Percentiles rank a stretch among this genome's conserved stretches.
These are phyloP conservation scores for Sinocyclocheilus anshuiensis DNA, from an alignment of 2,113 vertebrate species.

Conservation along the genomic window DNA sequence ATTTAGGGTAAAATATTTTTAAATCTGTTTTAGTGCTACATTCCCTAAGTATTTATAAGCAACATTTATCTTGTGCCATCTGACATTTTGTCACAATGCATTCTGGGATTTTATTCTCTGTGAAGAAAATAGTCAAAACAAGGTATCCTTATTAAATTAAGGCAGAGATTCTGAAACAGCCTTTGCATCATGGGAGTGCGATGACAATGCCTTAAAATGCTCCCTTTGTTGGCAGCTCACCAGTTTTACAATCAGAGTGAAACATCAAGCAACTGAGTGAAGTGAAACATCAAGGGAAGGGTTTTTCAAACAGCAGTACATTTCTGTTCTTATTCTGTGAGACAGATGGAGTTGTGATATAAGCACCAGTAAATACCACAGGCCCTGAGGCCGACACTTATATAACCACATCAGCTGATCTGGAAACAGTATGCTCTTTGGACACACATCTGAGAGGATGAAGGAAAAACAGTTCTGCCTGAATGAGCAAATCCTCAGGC, in stretches of 20 bases:
- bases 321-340: neutral
- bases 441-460: neutral
- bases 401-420: constrained; percentile 40
- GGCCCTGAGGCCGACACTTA: constrained; percentile 13
- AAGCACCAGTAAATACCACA: constrained; percentile 31
- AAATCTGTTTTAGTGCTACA: neutral
- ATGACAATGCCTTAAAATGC: neutral
- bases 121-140: neutral
- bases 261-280: neutral
- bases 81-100: neutral
- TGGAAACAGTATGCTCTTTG: constrained; percentile 31
- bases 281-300: neutral
- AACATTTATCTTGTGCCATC: neutral
- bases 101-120: neutral
- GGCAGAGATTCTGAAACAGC: neutral
- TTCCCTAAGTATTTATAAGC: neutral
- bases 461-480: neutral
- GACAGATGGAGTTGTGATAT: constrained; percentile 26
- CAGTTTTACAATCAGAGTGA: neutral
- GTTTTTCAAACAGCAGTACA: neutral
- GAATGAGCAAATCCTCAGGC: constrained; percentile 15
- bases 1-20: neutral
- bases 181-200: neutral
- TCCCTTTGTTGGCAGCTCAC: neutral
- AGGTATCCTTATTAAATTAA: neutral